Evolutionary conservation across 2,888 invertebrate genomes (phyloP).

Genomic region (Eurytoma californica): DNA sequence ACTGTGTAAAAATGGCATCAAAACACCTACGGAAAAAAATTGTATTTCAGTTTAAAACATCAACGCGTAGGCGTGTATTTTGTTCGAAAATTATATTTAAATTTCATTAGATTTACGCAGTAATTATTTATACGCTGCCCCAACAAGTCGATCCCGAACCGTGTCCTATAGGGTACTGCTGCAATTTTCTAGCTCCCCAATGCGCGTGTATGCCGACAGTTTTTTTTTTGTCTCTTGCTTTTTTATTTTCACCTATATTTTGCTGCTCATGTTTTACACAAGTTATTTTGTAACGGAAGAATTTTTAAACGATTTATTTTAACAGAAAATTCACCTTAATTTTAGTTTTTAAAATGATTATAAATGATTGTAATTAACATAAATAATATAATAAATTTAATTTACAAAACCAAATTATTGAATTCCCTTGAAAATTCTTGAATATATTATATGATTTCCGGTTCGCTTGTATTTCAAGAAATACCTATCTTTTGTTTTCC

Average conservation of each 20-base stretch:
- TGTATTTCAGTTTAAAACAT: background rate
- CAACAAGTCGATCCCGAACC: slow-evolving; percentile 5
- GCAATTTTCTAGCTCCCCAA: background rate
- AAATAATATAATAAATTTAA: too few relatives aligned
- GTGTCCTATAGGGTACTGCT: background rate
- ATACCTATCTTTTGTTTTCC: too few relatives aligned
- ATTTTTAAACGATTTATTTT: too few relatives aligned
- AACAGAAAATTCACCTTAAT: too few relatives aligned
- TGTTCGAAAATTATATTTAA: slow-evolving; percentile 7
- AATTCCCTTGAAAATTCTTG: too few relatives aligned
- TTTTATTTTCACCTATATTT: background rate
- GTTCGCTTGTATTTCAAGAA: too few relatives aligned
- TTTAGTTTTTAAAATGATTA: too few relatives aligned
- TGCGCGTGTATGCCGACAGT: background rate
- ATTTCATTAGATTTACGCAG: slow-evolving; percentile 27
- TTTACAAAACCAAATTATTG: too few relatives aligned
- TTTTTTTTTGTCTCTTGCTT: background rate
- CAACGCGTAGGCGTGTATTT: background rate
- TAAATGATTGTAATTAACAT: too few relatives aligned
- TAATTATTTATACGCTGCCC: background rate
- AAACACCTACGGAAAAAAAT: too few relatives aligned
- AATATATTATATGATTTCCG: too few relatives aligned
- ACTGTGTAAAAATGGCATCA: too few relatives aligned
- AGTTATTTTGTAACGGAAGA: background rate
- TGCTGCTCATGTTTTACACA: background rate